Conservation (phyloP, 2,888 invertebrate genomes). For the Argynnis bischoffii region DNA sequence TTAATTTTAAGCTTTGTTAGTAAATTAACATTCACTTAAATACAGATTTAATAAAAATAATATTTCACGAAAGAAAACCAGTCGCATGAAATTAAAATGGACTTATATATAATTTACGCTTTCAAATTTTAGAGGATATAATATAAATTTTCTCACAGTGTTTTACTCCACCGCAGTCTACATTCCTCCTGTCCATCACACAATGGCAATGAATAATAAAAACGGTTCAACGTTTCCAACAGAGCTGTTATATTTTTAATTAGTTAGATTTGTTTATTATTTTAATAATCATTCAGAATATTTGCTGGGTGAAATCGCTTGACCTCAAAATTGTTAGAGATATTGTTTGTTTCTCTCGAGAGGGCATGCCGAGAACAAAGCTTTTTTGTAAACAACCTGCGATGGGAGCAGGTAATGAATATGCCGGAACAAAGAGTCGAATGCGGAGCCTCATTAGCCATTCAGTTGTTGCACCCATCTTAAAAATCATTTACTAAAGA, state of each 20-base stretch:
- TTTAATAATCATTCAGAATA: constrained; percentile 61
- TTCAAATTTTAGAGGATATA: constrained; percentile 6
- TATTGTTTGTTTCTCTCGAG: constrained; percentile 68
- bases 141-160: constrained; percentile 11
- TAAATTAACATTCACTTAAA: too few species aligned
- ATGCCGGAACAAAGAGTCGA: constrained; percentile 72
- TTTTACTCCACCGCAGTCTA: constrained; percentile 19
- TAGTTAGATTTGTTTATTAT: constrained; percentile 49
- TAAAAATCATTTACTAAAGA: constrained; percentile 74
- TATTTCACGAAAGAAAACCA: too few species aligned
- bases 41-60: too few species aligned
- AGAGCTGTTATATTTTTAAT: constrained; percentile 25
- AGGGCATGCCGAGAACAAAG: constrained; percentile 61
- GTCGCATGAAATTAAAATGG: neutral
- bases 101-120: constrained; percentile 10
- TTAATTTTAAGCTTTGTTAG: too few species aligned
- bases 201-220: constrained; percentile 20
- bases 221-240: constrained; percentile 12
- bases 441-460: constrained; percentile 72
- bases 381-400: constrained; percentile 67
- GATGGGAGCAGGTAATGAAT: constrained; percentile 74
- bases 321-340: constrained; percentile 72
- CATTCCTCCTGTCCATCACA: constrained; percentile 7
- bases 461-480: constrained; percentile 63
- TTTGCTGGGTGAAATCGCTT: constrained; percentile 59